phyloP scores from a whole-genome alignment of 2,113 vertebrate genomes.

The Cryptotis parvus region DNA sequence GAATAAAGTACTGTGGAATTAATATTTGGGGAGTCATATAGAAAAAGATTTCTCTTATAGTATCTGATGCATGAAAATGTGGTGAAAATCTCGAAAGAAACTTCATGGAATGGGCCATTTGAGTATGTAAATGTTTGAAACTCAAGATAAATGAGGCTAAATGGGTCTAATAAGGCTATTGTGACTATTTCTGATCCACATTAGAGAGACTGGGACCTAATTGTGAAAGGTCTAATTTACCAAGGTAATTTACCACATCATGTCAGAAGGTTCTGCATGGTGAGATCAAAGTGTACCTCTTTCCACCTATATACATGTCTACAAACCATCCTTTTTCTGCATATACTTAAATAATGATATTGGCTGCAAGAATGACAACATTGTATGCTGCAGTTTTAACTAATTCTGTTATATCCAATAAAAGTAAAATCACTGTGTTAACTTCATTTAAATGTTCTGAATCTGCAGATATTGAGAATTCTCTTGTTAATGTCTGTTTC shows the following conservation, averaged over 20 bases:
- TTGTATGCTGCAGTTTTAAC: not conserved
- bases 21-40: constrained; percentile 50
- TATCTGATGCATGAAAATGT: constrained; percentile 23
- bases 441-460: not conserved
- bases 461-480: not conserved
- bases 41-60: constrained; percentile 70
- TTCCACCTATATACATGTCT: not conserved
- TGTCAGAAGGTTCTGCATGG: not conserved
- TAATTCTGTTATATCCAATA: not conserved
- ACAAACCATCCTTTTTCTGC: not conserved
- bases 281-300: accelerated
- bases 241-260: not conserved
- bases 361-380: not conserved
- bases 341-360: not conserved
- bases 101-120: not conserved
- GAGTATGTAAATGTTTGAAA: constrained; percentile 48
- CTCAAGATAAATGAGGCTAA: constrained; percentile 45
- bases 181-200: not conserved
- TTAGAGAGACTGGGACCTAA: not conserved
- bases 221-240: not conserved
- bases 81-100: constrained; percentile 45
- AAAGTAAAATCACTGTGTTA: not conserved
- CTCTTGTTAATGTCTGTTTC: not conserved
- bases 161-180: not conserved
- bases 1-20: constrained; percentile 63